These are phyloP conservation scores for Leptatherina wallacei DNA, from an alignment of 2,797 vertebrate genomes.

Conservation along the genomic window DNA sequence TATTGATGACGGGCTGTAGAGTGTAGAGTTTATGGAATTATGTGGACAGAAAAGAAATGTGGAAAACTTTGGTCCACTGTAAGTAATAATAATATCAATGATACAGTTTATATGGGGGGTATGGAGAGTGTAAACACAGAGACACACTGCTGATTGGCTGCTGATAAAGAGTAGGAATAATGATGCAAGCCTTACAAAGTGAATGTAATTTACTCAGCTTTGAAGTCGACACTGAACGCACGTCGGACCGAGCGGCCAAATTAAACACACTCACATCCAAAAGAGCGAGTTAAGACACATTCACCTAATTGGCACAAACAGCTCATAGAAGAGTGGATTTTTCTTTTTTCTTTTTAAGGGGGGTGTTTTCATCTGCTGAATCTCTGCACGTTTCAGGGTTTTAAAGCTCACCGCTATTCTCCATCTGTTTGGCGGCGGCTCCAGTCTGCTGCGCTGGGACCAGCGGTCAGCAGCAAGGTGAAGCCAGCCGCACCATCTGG, in stretches of 20 bases:
- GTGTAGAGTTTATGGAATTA: too few species aligned
- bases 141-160: conserved; percentile 48
- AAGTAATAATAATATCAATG: neutral
- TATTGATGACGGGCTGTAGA: neutral
- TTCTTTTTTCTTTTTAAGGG: conserved; percentile 25
- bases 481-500: conserved; percentile 81
- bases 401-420: conserved; percentile 67
- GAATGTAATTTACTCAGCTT: conserved; percentile 82
- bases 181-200: conserved; percentile 85
- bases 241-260: conserved; percentile 51
- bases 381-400: conserved; percentile 66
- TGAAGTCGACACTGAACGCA: conserved; percentile 72
- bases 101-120: neutral
- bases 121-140: neutral
- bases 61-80: neutral
- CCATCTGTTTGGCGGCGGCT: conserved; percentile 79
- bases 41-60: neutral
- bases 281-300: conserved; percentile 34
- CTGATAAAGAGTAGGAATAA: conserved; percentile 71
- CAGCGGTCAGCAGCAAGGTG: conserved; percentile 81
- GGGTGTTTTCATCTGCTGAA: conserved; percentile 25
- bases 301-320: conserved; percentile 67
- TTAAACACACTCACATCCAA: conserved; percentile 47
- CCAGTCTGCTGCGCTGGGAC: conserved; percentile 65
- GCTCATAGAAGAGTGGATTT: conserved; percentile 45